These are phyloP conservation scores for Myotis yumanensis DNA, from an alignment of 2,113 vertebrate species.

Conservation along the genomic window DNA sequence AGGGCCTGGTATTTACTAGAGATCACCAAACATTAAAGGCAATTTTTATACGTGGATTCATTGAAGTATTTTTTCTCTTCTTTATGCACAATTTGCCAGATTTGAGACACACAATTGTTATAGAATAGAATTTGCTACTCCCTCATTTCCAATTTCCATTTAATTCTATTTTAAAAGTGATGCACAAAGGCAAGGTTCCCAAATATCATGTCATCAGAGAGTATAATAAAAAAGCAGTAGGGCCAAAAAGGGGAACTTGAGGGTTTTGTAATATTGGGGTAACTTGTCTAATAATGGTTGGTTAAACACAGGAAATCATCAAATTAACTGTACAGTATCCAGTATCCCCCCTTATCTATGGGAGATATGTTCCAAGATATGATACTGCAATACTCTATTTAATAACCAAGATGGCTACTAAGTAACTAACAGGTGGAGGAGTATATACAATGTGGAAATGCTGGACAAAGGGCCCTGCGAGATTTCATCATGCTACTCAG, in stretches of 20 bases:
- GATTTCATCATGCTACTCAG: not conserved
- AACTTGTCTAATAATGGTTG: not conserved
- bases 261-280: not conserved
- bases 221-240: not conserved
- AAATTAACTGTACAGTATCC: not conserved
- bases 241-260: not conserved
- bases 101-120: not conserved
- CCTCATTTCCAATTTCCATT: not conserved
- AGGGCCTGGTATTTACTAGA: not conserved
- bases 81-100: not conserved
- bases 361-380: not conserved
- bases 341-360: not conserved
- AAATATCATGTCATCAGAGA: not conserved
- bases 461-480: not conserved
- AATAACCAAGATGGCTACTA: not conserved
- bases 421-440: not conserved
- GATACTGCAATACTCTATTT: not conserved
- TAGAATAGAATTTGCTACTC: not conserved
- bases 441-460: fast-evolving
- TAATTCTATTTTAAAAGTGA: slow-evolving; percentile 23
- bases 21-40: not conserved
- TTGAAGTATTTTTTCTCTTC: not conserved
- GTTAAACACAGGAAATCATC: not conserved
- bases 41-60: not conserved
- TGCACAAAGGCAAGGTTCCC: not conserved